Evolutionary conservation across 2,113 vertebrate species (phyloP).

Genomic region (Epinephelus cyanopodus): DNA sequence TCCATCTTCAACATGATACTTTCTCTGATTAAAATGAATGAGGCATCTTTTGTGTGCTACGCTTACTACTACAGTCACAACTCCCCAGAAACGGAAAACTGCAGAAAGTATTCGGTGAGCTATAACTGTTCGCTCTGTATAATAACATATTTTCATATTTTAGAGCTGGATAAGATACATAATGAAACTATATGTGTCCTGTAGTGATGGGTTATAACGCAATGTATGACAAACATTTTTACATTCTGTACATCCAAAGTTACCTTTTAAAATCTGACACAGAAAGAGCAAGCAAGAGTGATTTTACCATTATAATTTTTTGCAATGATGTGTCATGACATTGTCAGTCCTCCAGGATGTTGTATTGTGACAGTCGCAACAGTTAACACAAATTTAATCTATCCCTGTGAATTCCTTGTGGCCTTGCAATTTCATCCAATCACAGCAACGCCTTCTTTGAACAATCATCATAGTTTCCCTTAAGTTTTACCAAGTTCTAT

Average conservation of each 20-base stretch:
- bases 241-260: background rate
- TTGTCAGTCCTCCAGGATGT: too few relatives aligned
- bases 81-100: fast-evolving
- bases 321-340: background rate
- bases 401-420: too few relatives aligned
- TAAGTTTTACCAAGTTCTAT: too few relatives aligned
- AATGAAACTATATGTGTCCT: background rate
- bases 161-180: background rate
- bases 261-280: background rate
- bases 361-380: too few relatives aligned
- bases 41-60: fast-evolving
- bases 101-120: conserved; percentile 45
- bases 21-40: fast-evolving
- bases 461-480: too few relatives aligned
- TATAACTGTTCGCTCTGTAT: background rate
- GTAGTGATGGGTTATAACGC: background rate
- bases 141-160: background rate
- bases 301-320: background rate
- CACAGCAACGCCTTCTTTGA: too few relatives aligned
- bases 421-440: too few relatives aligned
- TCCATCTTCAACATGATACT: conserved; percentile 53
- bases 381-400: too few relatives aligned
- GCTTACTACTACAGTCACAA: fast-evolving
- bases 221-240: background rate
- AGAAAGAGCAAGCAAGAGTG: background rate